Percentiles rank a stretch among this genome's conserved stretches.
Evolutionary conservation across 1,140 invertebrate genomes (phyloP).

Genomic region (Euwallacea similis): DNA sequence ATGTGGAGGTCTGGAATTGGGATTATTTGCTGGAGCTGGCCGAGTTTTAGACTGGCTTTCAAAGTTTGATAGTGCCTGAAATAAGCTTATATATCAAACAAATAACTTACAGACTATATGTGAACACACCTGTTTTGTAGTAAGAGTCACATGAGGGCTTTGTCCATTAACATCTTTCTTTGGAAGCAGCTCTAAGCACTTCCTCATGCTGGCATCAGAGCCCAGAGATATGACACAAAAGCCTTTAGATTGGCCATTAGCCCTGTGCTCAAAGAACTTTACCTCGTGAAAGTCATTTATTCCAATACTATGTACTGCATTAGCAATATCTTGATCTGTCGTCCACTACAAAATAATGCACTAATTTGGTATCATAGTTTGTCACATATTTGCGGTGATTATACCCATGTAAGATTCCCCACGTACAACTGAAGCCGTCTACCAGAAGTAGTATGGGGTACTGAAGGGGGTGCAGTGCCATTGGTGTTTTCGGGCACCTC

Average conservation of each 20-base stretch:
- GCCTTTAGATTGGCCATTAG: conserved; percentile 99
- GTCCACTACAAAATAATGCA: conserved; percentile 77
- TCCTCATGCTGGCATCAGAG: conserved; percentile 87
- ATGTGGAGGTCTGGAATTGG: conserved; percentile 55
- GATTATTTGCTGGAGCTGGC: conserved; percentile 69
- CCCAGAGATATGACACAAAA: conserved; percentile 91
- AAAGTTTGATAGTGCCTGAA: conserved; percentile 55
- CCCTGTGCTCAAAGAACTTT: conserved; percentile 99
- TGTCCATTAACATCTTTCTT: conserved; percentile 96
- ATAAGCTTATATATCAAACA: not conserved
- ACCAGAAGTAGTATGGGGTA: conserved; percentile 70
- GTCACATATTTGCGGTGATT: conserved; percentile 28
- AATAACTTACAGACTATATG: not conserved
- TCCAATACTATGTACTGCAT: conserved; percentile 83
- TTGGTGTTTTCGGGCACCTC: conserved; percentile 65
- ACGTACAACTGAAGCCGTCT: conserved; percentile 89
- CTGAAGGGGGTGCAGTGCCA: conserved; percentile 67
- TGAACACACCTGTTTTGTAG: conserved; percentile 75
- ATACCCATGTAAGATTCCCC: conserved; percentile 90
- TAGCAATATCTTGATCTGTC: conserved; percentile 93
- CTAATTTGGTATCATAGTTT: not conserved
- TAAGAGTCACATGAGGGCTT: conserved; percentile 89
- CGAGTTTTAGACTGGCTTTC: conserved; percentile 89
- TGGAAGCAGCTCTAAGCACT: conserved; percentile 88
- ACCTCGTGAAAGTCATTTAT: conserved; percentile 95